Evolutionary conservation across 2,797 vertebrate species (phyloP).

Genomic region (Coregonus suidteri): DNA sequence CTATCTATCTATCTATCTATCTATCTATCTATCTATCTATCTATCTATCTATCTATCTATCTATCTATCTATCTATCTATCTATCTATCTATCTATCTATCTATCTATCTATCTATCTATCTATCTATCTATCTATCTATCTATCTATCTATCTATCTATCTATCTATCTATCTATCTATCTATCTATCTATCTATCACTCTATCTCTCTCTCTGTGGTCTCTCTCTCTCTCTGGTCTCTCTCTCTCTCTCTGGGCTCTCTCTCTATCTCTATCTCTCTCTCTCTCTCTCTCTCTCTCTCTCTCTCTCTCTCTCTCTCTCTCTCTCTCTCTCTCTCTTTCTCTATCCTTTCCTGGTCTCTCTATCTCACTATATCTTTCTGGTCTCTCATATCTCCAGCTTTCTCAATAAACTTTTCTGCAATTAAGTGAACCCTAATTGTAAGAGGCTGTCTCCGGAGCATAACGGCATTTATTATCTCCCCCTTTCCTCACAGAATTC

Average conservation of each 20-base stretch:
- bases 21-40: too few relatives aligned
- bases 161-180: too few relatives aligned
- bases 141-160: too few relatives aligned
- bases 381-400: constrained; percentile 23
- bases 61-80: too few relatives aligned
- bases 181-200: neutral
- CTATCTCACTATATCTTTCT: constrained; percentile 10
- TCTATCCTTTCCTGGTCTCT: neutral
- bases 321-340: neutral
- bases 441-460: constrained; percentile 44
- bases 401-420: constrained; percentile 43
- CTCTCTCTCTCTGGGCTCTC: too few relatives aligned
- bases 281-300: too few relatives aligned
- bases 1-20: too few relatives aligned
- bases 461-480: constrained; percentile 53
- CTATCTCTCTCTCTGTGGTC: neutral
- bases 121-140: too few relatives aligned
- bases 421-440: constrained; percentile 58
- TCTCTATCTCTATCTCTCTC: neutral
- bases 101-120: too few relatives aligned
- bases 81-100: too few relatives aligned
- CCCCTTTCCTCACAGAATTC: constrained; percentile 42
- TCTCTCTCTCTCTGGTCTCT: neutral
- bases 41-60: too few relatives aligned
- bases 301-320: neutral